These are phyloP conservation scores for Acropternis orthonyx DNA, from an alignment of 2,797 vertebrate genomes.

Conservation along the genomic window DNA sequence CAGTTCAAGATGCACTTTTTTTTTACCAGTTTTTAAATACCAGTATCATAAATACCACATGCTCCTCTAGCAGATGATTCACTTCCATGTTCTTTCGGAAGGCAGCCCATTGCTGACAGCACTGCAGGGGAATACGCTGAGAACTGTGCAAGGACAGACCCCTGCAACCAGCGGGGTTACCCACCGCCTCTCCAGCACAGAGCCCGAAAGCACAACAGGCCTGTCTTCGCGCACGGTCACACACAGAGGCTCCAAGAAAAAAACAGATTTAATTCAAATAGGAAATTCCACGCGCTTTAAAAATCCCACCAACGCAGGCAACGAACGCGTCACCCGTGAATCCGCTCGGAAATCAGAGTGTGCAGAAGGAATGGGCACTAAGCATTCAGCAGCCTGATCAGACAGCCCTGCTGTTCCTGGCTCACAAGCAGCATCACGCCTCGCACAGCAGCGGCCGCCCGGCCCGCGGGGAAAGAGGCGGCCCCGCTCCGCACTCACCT, in stretches of 20 bases:
- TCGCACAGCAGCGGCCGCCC: too few relatives aligned
- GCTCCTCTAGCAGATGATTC: background rate
- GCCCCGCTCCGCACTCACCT: constrained; percentile 76
- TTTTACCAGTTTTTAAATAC: background rate
- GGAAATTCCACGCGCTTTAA: background rate
- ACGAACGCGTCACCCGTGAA: rapidly evolving
- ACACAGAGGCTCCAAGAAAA: rapidly evolving
- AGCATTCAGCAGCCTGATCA: too few relatives aligned
- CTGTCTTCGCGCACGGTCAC: rapidly evolving
- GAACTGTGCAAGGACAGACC: background rate
- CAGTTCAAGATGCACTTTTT: background rate
- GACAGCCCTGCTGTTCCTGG: rapidly evolving
- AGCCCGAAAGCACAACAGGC: background rate
- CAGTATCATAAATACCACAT: background rate
- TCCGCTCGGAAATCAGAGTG: rapidly evolving
- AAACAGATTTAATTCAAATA: background rate
- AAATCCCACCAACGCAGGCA: background rate
- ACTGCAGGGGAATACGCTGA: background rate
- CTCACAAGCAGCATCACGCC: too few relatives aligned
- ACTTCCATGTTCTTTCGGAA: background rate
- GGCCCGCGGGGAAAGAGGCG: too few relatives aligned
- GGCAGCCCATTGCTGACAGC: background rate
- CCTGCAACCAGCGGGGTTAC: background rate
- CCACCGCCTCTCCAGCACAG: too few relatives aligned
- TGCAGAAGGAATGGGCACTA: rapidly evolving